phyloP scores from a whole-genome alignment of 2,888 invertebrate genomes.

The Hanleya hanleyi region DNA sequence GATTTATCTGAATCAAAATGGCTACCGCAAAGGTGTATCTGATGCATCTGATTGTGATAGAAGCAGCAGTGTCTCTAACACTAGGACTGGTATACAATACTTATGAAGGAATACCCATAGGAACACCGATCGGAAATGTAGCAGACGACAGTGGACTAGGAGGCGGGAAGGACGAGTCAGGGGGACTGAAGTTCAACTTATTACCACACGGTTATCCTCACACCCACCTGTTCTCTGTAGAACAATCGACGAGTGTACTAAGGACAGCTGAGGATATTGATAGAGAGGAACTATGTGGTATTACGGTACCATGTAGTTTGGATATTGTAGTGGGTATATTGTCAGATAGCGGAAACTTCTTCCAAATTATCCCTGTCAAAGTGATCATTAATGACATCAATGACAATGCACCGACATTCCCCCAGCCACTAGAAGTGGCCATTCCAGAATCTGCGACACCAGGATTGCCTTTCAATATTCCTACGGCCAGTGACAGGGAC shows the following conservation, averaged over 20 bases:
- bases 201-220: conserved; percentile 2
- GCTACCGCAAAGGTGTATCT: not conserved
- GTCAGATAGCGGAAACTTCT: not conserved
- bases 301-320: not conserved
- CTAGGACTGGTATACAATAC: not conserved
- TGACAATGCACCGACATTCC: conserved; percentile 64
- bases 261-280: not conserved
- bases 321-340: conserved; percentile 4
- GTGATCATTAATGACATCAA: conserved; percentile 63
- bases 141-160: not conserved
- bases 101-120: not conserved
- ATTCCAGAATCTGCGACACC: conserved; percentile 48
- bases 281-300: conserved; percentile 1
- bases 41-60: not conserved
- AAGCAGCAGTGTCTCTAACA: not conserved
- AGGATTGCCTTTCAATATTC: conserved; percentile 46
- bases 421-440: conserved; percentile 37
- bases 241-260: not conserved
- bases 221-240: not conserved
- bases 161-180: not conserved
- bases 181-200: not conserved
- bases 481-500: conserved; percentile 56
- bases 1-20: not conserved
- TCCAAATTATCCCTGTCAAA: conserved; percentile 20
- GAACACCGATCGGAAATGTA: not conserved